These are phyloP conservation scores for Brachionus calyciflorus DNA, from an alignment of 1,140 invertebrate genomes.

Conservation along the genomic window DNA sequence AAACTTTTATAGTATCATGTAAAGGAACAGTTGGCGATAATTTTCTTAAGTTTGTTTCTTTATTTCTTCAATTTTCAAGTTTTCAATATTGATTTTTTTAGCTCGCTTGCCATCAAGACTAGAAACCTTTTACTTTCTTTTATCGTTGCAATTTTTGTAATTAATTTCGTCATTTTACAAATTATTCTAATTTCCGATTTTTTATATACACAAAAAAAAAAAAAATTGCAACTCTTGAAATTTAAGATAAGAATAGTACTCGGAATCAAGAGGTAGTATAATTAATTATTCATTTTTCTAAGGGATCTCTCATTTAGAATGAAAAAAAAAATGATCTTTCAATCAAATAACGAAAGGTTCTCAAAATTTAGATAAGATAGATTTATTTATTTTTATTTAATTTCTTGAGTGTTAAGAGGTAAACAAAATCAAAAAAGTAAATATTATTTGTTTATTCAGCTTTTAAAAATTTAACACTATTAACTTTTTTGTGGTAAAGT, in stretches of 20 bases:
- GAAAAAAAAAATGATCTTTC: constrained; percentile 26
- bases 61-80: too few species aligned
- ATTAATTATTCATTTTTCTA: too few species aligned
- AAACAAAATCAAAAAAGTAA: too few species aligned
- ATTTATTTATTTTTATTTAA: constrained; percentile 9
- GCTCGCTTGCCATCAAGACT: too few species aligned
- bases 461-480: constrained; percentile 27
- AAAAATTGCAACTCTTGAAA: too few species aligned
- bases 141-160: constrained; percentile 2
- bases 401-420: background rate
- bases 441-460: constrained; percentile 17
- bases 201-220: background rate
- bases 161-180: constrained; percentile 28
- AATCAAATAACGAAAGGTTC: constrained; percentile 24
- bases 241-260: too few species aligned
- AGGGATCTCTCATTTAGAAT: too few species aligned
- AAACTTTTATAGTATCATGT: background rate
- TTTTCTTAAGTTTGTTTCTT: constrained; percentile 5
- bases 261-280: too few species aligned
- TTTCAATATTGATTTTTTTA: too few species aligned
- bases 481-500: too few species aligned
- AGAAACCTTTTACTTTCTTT: too few species aligned
- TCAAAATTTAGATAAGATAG: constrained; percentile 31
- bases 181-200: too few species aligned
- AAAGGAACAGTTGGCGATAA: constrained; percentile 28